These are phyloP conservation scores for Podiceps cristatus DNA, from an alignment of 2,113 vertebrate genomes.

Conservation along the genomic window DNA sequence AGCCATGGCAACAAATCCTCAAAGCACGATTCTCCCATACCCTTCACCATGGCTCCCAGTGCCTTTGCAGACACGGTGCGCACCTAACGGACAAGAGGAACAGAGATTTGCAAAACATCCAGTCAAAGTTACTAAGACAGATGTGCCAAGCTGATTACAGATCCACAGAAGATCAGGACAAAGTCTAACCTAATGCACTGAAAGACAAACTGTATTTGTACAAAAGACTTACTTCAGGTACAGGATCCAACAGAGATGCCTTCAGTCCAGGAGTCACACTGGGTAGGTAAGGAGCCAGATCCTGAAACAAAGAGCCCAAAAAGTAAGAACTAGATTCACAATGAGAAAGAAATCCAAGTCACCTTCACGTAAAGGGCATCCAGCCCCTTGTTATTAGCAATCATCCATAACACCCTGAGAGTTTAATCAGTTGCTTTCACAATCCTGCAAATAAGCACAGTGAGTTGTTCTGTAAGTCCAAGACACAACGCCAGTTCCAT, in stretches of 20 bases:
- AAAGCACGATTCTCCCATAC: conserved; percentile 97
- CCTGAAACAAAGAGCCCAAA: conserved; percentile 74
- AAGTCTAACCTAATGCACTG: background rate
- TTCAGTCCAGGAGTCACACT: conserved; percentile 97
- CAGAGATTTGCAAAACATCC: background rate
- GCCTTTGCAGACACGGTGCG: conserved; percentile 97
- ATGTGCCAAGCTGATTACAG: background rate
- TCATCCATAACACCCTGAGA: background rate
- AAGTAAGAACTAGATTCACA: background rate
- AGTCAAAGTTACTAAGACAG: background rate
- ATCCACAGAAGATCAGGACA: background rate
- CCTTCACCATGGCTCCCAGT: conserved; percentile 98
- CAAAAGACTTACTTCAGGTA: conserved; percentile 89
- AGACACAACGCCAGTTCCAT: background rate
- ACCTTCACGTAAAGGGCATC: background rate
- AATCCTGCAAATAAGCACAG: background rate
- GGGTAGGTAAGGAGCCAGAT: conserved; percentile 95
- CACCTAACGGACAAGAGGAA: conserved; percentile 78
- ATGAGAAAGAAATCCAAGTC: background rate
- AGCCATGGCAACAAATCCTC: conserved; percentile 97
- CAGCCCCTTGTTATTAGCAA: background rate
- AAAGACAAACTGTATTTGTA: background rate
- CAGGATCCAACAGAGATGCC: conserved; percentile 93
- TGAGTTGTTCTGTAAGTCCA: background rate
- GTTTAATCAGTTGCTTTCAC: background rate